These are phyloP conservation scores for Leguminivora glycinivorella DNA, from an alignment of 1,140 invertebrate species.

Conservation along the genomic window DNA sequence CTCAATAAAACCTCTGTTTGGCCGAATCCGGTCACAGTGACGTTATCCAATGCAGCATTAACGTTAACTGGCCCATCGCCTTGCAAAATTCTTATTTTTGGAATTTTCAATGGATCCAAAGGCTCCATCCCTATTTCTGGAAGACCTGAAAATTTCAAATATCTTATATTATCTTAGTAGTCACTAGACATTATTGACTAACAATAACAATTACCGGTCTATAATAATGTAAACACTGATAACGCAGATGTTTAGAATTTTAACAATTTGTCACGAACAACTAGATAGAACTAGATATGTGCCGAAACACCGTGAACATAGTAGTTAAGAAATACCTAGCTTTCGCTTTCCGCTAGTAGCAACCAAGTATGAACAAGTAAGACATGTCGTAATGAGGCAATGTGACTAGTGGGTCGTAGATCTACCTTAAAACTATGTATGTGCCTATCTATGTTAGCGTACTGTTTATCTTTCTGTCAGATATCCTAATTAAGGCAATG, in stretches of 20 bases:
- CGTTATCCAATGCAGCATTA: conserved; percentile 83
- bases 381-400: conserved; percentile 72
- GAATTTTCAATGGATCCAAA: conserved; percentile 83
- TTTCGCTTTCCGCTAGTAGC: conserved; percentile 73
- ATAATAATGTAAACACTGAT: too few species aligned
- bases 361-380: conserved; percentile 50
- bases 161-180: neutral
- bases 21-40: conserved; percentile 82
- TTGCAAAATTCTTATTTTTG: conserved; percentile 83
- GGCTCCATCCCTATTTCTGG: conserved; percentile 80
- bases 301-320: conserved; percentile 36
- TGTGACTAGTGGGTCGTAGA: conserved; percentile 57
- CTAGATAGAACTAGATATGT: neutral
- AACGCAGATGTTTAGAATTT: neutral
- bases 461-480: too few species aligned
- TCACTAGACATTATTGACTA: too few species aligned
- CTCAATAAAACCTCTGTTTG: conserved; percentile 82
- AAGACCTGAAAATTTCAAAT: conserved; percentile 66
- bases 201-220: too few species aligned
- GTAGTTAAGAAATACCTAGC: conserved; percentile 64
- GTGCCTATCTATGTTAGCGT: neutral
- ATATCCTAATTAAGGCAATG: too few species aligned
- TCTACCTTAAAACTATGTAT: conserved; percentile 40
- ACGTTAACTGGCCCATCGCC: conserved; percentile 84
- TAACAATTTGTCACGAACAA: neutral